A percentile compares a stretch with the other conserved stretches of the same genome.
Evolutionary conservation across 1,140 invertebrate species (phyloP).

Genomic region (Leptopilina clavipes): DNA sequence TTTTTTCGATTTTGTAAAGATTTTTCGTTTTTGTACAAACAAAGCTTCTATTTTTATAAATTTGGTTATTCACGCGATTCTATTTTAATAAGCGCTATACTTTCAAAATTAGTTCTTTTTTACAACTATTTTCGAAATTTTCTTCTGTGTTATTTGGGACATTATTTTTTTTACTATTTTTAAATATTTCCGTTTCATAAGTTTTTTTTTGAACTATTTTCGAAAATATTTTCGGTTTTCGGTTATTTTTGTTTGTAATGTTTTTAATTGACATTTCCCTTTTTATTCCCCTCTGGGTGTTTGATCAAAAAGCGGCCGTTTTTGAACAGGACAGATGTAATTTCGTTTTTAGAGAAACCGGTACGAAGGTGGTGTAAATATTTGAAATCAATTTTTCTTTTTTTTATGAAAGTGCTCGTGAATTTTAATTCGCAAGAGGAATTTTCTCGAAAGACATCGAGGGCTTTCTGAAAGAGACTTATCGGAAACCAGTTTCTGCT

Average conservation of each 20-base stretch:
- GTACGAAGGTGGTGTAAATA: slow-evolving; percentile 62
- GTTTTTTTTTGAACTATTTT: no score
- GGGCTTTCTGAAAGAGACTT: not conserved
- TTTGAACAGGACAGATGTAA: slow-evolving; percentile 62
- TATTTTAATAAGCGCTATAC: no score
- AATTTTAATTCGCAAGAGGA: not conserved
- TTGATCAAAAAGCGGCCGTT: slow-evolving; percentile 60
- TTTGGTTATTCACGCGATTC: no score
- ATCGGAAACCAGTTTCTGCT: slow-evolving; percentile 34
- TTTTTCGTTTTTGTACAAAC: no score
- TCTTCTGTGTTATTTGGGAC: no score
- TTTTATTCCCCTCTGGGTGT: not conserved
- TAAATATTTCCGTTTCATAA: no score
- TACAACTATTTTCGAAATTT: not conserved
- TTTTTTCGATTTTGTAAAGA: not conserved
- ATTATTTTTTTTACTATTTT: no score
- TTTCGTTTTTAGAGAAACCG: slow-evolving; percentile 29
- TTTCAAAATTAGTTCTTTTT: no score
- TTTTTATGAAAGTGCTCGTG: slow-evolving; percentile 17
- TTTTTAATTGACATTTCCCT: no score
- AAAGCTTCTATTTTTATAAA: not conserved
- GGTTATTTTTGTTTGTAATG: no score
- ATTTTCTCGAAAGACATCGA: not conserved
- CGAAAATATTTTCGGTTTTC: no score
- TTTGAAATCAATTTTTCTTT: no score